Evolutionary conservation across 2,797 vertebrate genomes (phyloP).

Genomic region (Yasuhikotakia modesta): DNA sequence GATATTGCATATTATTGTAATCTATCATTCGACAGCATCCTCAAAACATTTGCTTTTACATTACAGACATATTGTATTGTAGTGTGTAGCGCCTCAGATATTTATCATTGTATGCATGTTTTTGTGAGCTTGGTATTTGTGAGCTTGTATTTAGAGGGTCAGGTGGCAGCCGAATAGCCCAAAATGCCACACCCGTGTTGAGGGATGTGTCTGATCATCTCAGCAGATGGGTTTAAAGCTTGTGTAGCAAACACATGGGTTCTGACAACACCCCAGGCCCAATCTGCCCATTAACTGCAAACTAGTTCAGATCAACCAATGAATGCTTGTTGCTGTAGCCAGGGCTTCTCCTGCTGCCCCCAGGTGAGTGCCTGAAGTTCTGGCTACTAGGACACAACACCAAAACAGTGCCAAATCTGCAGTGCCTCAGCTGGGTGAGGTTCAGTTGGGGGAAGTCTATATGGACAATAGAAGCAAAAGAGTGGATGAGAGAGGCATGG

Average conservation of each 20-base stretch:
- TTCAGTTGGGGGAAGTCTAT: constrained; percentile 31
- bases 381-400: constrained; percentile 37
- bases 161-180: constrained; percentile 50
- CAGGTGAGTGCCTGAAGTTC: constrained; percentile 44
- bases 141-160: constrained; percentile 38
- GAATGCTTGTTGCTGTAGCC: constrained; percentile 28
- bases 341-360: constrained; percentile 44
- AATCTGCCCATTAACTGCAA: constrained; percentile 41
- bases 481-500: neutral
- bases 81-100: neutral
- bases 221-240: constrained; percentile 61
- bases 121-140: neutral
- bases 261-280: constrained; percentile 51
- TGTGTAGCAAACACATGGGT: constrained; percentile 53
- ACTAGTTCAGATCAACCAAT: constrained; percentile 49
- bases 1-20: neutral
- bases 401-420: constrained; percentile 40
- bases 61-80: too few relatives aligned
- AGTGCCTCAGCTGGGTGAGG: constrained; percentile 43
- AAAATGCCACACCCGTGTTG: constrained; percentile 37
- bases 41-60: too few relatives aligned
- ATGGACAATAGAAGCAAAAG: constrained; percentile 26
- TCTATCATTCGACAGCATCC: too few relatives aligned
- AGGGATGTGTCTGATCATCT: constrained; percentile 52
- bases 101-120: constrained; percentile 3